These are phyloP conservation scores for Dynastes tityus DNA, from an alignment of 2,888 invertebrate genomes.

Conservation along the genomic window DNA sequence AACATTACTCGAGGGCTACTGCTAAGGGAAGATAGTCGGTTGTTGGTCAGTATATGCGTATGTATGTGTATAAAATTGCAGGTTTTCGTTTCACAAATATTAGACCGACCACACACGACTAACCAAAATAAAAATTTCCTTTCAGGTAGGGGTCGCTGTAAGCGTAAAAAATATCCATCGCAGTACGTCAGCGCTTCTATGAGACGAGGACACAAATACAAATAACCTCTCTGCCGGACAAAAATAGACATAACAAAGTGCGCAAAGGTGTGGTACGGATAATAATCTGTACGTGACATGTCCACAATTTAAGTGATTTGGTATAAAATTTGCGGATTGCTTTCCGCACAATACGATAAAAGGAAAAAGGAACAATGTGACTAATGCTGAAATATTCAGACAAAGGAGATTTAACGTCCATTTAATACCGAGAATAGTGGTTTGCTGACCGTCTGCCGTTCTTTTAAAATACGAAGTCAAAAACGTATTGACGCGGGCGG, in stretches of 20 bases:
- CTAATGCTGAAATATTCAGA: slow-evolving; percentile 28
- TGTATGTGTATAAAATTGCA: slow-evolving; percentile 35
- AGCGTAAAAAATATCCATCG: slow-evolving; percentile 30
- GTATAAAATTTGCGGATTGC: slow-evolving; percentile 50
- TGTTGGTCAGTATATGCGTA: too few species aligned
- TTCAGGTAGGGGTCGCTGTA: slow-evolving; percentile 46
- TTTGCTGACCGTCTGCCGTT: background rate
- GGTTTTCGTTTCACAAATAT: slow-evolving; percentile 54
- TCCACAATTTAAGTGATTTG: slow-evolving; percentile 50
- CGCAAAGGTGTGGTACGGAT: slow-evolving; percentile 40
- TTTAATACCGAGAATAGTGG: slow-evolving; percentile 12
- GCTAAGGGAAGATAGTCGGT: background rate
- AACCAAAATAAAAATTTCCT: slow-evolving; percentile 37
- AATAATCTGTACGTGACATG: slow-evolving; percentile 50
- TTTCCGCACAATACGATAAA: slow-evolving; percentile 33
- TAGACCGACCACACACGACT: slow-evolving; percentile 56
- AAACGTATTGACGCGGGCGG: slow-evolving; percentile 5
- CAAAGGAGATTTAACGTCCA: slow-evolving; percentile 18
- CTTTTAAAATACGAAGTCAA: slow-evolving; percentile 11
- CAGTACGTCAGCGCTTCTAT: slow-evolving; percentile 20
- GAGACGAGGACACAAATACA: slow-evolving; percentile 17
- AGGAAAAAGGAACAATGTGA: slow-evolving; percentile 26
- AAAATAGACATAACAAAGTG: slow-evolving; percentile 30
- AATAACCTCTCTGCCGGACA: slow-evolving; percentile 7
- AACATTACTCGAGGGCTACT: slow-evolving; percentile 42